A percentile compares a stretch with the other conserved stretches of the same genome.
These are phyloP conservation scores for Phymanthus crucifer DNA, from an alignment of 92 coral and sea anemone genomes.

Conservation along the genomic window DNA sequence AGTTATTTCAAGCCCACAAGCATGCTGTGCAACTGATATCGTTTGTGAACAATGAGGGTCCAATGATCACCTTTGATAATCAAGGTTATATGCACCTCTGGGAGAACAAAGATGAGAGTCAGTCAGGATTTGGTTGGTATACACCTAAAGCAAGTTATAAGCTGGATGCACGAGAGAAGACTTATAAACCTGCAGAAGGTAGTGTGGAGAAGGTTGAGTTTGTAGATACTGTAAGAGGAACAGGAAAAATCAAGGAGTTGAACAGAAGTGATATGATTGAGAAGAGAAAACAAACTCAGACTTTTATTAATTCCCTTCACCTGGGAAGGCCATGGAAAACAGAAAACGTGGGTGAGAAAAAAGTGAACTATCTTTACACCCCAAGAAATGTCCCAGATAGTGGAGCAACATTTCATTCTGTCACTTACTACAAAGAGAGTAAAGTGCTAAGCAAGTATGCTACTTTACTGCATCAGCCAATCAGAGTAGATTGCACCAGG, in stretches of 20 bases:
- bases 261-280: conserved; percentile 64
- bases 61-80: conserved; percentile 71
- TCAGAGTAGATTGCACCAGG: conserved; percentile 50
- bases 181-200: conserved; percentile 63
- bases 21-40: conserved; percentile 56
- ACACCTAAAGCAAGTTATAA: conserved; percentile 63
- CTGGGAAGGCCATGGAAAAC: conserved; percentile 78
- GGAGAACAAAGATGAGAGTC: conserved; percentile 61
- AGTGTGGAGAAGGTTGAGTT: conserved; percentile 64
- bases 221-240: conserved; percentile 65
- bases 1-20: conserved; percentile 70
- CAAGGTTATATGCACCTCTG: conserved; percentile 69
- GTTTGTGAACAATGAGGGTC: conserved; percentile 53
- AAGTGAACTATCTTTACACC: conserved; percentile 52
- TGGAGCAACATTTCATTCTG: conserved; percentile 71
- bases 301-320: conserved; percentile 59
- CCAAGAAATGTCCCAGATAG: conserved; percentile 74
- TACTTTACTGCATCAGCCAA: conserved; percentile 62
- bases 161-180: conserved; percentile 65
- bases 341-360: conserved; percentile 40
- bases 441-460: conserved; percentile 62
- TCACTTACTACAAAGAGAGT: conserved; percentile 41
- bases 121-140: conserved; percentile 86
- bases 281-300: conserved; percentile 64
- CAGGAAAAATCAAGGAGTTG: conserved; percentile 45